These are phyloP conservation scores for Agrochola lota DNA, from an alignment of 2,888 invertebrate genomes.

Conservation along the genomic window DNA sequence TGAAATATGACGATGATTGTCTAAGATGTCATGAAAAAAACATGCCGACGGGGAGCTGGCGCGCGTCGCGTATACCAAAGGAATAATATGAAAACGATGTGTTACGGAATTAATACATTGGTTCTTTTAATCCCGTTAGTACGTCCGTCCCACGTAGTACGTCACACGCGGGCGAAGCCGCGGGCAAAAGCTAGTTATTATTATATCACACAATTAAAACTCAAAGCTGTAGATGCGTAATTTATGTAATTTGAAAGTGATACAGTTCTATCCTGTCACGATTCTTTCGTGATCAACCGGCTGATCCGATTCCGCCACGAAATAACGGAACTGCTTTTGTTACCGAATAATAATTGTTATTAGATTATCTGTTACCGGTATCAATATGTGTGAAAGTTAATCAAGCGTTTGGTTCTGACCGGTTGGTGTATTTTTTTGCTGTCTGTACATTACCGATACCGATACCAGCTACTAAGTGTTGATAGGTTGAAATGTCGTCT, in stretches of 20 bases:
- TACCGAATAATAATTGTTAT: conserved; percentile 61
- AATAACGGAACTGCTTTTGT: conserved; percentile 53
- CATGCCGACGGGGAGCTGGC: no score
- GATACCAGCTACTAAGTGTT: conserved; percentile 19
- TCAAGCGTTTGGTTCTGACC: conserved; percentile 29
- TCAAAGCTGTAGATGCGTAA: conserved; percentile 16
- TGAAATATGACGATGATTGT: no score
- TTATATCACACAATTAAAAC: conserved; percentile 39
- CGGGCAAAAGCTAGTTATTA: background rate
- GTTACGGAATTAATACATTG: no score
- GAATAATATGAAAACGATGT: no score
- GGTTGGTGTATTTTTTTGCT: conserved; percentile 32
- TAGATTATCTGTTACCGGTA: conserved; percentile 63
- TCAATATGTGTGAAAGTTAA: conserved; percentile 61
- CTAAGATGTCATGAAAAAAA: no score
- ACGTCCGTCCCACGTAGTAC: no score
- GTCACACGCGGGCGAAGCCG: no score
- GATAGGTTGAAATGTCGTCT: conserved; percentile 43
- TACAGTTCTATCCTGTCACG: conserved; percentile 81
- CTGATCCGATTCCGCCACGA: conserved; percentile 58
- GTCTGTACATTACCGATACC: conserved; percentile 36
- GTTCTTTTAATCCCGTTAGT: no score
- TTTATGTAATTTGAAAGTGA: conserved; percentile 84
- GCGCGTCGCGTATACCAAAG: no score
- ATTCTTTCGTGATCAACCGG: conserved; percentile 73